Conservation (phyloP, 2,888 invertebrate species). For the Tiliacea aurago region DNA sequence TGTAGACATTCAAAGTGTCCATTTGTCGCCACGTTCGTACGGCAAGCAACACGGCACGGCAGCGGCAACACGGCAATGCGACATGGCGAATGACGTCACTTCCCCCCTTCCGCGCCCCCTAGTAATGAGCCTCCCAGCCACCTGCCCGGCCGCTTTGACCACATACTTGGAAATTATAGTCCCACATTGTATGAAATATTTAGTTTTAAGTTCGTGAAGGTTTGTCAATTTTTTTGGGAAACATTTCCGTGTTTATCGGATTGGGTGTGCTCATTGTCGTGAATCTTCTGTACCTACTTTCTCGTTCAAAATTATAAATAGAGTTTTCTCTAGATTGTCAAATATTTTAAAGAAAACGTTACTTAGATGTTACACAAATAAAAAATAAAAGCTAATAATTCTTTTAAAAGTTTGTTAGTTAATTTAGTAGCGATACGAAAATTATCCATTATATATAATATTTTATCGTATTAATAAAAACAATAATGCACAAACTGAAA, state of each 20-base stretch:
- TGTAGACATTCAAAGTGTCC: slow-evolving; percentile 37
- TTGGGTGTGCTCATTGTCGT: not conserved
- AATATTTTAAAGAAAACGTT: not conserved
- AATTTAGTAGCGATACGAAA: too few species aligned
- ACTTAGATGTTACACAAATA: not conserved
- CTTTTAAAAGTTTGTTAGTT: too few species aligned
- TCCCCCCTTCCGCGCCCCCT: slow-evolving; percentile 47
- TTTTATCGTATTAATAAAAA: too few species aligned
- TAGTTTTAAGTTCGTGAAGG: slow-evolving; percentile 25
- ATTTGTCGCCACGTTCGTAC: slow-evolving; percentile 40
- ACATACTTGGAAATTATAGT: slow-evolving; percentile 67
- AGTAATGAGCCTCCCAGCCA: slow-evolving; percentile 72
- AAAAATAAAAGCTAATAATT: too few species aligned
- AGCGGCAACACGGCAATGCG: slow-evolving; percentile 78
- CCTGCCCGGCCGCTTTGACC: slow-evolving; percentile 70
- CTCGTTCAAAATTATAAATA: not conserved
- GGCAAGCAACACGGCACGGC: slow-evolving; percentile 47
- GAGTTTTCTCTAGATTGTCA: not conserved
- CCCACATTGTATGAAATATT: slow-evolving; percentile 51
- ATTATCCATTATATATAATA: too few species aligned
- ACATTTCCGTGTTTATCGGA: not conserved
- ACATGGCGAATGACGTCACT: slow-evolving; percentile 80
- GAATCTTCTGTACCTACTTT: too few species aligned
- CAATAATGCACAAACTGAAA: too few species aligned
- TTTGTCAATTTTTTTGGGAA: not conserved